Percentiles rank a stretch among this genome's conserved stretches.
Conservation (phyloP, 2,888 invertebrate species). For the Strigamia maritima region DNA sequence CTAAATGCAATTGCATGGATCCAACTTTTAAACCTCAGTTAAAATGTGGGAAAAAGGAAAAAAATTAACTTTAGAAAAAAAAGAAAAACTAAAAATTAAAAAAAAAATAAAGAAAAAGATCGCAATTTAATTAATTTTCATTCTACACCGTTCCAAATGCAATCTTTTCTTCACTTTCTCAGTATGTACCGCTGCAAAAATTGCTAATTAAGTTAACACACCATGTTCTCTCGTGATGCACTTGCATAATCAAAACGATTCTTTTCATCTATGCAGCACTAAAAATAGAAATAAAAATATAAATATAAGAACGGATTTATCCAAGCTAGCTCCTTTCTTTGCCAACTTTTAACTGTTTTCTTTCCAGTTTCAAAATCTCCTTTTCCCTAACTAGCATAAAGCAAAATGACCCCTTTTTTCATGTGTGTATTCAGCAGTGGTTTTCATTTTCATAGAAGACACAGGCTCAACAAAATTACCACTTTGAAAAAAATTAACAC, state of each 20-base stretch:
- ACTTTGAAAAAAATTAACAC: conserved; percentile 5
- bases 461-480: conserved; percentile 6
- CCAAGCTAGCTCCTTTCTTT: background rate
- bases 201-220: conserved; percentile 26
- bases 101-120: background rate
- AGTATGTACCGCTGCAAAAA: conserved; percentile 19
- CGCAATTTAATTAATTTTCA: conserved; percentile 29
- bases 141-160: conserved; percentile 11
- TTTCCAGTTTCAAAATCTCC: background rate
- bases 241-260: conserved; percentile 26
- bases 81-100: background rate
- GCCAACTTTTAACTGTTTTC: background rate
- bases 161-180: conserved; percentile 25
- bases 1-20: conserved; percentile 24
- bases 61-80: background rate
- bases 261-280: conserved; percentile 24
- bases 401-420: background rate
- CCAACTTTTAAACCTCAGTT: conserved; percentile 25
- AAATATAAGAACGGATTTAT: background rate
- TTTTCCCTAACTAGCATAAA: background rate
- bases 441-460: background rate
- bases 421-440: background rate
- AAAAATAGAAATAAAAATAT: conserved; percentile 30
- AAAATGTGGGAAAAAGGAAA: background rate
- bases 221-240: conserved; percentile 31